Conservation (phyloP, 2,113 vertebrate species). For the Numenius arquata region DNA sequence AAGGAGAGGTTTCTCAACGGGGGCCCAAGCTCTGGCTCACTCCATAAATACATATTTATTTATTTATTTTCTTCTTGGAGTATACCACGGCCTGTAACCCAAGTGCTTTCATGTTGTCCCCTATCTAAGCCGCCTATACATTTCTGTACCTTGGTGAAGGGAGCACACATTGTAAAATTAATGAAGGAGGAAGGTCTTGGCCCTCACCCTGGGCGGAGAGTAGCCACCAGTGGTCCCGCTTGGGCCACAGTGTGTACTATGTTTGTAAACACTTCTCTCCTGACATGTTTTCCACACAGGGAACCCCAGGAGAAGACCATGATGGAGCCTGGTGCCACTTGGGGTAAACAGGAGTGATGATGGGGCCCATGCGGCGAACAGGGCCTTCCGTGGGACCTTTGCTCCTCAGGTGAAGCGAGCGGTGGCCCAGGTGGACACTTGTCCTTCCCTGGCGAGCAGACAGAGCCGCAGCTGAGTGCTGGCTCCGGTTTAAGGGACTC, state of each 20-base stretch:
- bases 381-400: accelerated
- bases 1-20: background rate
- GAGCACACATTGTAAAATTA: background rate
- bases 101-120: background rate
- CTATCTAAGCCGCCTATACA: background rate
- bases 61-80: background rate
- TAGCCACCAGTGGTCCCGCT: background rate
- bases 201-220: background rate
- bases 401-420: background rate
- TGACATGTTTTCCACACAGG: background rate
- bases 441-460: background rate
- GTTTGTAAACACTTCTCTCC: background rate
- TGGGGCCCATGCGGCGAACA: accelerated
- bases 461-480: background rate
- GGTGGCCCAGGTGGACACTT: background rate
- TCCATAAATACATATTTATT: background rate
- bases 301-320: background rate
- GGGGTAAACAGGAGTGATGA: background rate
- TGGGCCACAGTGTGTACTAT: background rate
- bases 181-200: background rate
- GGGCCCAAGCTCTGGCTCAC: background rate
- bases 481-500: background rate
- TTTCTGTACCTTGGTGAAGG: background rate
- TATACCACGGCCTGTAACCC: background rate
- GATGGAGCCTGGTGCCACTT: background rate